Base-by-base conservation (phyloP, 2,797 vertebrate genomes). In the Syncerus caffer region DNA sequence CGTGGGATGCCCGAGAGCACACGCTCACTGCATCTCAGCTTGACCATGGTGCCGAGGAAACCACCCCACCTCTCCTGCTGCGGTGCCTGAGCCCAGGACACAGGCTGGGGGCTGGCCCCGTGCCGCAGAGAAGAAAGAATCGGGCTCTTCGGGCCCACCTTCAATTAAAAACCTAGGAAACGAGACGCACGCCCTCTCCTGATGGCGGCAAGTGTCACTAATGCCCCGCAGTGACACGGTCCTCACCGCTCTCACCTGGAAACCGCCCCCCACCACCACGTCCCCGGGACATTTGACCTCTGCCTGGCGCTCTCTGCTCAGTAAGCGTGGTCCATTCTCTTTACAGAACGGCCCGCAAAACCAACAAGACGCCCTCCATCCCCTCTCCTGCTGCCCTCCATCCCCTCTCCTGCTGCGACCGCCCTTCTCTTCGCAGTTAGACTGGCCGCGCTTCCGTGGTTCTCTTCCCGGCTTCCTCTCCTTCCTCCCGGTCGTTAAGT, bases 321-420 rank as follows among this genome's bases (percentile, higher is more conserved):
- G 38, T 57, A 29, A 82, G 82, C 19, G n/a, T 58, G 60, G 67
- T 82, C 19, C 53, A n/a, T 42, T 90, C 29, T 51, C 89, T 88
- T 85, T 34, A 91, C 83, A 88, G 29, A 62, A 58, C 1, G 16
- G 19, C 19, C n/a, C 19, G 25, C 3, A 55, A 84, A 57, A 94
- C 12, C 38, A 95, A 45, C 34, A 0, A 51, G 67, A 38, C 12
- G 29, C 27, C n/a, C 31, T 67, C 16, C 17, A 51, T 4, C 16
- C 60, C 21, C 31, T n/a, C 51, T 29, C 50, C 10, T 3, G 23
- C 78, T 27, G 11, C 2, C n/a, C 31, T 67, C 16, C 17, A 51
- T 4, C 16, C 60, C 21, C 31, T n/a, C 51, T 29, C 50, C 10
- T 3, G 23, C 78, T 27, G 11, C 2, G 0, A 29, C 4, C 6